phyloP scores from a whole-genome alignment of 2,113 vertebrate genomes.

The Cacatua alba region DNA sequence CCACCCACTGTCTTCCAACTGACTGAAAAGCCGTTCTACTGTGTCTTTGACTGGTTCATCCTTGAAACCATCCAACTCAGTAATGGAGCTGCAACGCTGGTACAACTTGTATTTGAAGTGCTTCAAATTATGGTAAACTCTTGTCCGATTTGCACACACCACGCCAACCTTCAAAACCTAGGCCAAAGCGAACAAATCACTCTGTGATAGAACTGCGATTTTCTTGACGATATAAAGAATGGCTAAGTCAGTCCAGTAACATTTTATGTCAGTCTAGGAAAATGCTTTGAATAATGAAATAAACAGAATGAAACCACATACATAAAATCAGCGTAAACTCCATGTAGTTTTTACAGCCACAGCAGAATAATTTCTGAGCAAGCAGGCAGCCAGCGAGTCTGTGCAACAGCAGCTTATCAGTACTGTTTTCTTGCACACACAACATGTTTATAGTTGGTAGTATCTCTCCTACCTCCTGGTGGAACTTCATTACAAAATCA shows the following conservation, averaged over 20 bases:
- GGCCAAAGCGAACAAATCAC: conserved; percentile 29
- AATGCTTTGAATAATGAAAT: neutral
- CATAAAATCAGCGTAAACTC: neutral
- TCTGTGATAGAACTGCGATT: neutral
- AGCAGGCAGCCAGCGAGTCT: neutral
- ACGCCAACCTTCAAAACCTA: conserved; percentile 79
- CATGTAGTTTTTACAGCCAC: neutral
- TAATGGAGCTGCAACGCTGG: conserved; percentile 68
- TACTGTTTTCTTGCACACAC: neutral
- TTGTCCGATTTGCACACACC: conserved; percentile 80
- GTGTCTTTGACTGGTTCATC: conserved; percentile 81
- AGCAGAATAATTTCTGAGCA: neutral
- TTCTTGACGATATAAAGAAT: neutral
- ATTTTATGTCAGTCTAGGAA: neutral
- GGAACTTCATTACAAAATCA: neutral
- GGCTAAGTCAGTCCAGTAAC: neutral
- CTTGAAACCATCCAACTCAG: conserved; percentile 17
- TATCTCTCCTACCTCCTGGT: neutral
- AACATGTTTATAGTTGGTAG: neutral
- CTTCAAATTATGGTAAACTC: conserved; percentile 82
- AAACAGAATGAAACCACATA: neutral
- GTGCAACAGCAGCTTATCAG: neutral
- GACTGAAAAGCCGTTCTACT: conserved; percentile 74
- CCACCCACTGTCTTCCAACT: conserved; percentile 74
- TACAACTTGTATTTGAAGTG: conserved; percentile 88